A percentile compares a stretch with the other conserved stretches of the same genome.
These are phyloP conservation scores for Novumbra hubbsi DNA, from an alignment of 2,797 vertebrate species.

Conservation along the genomic window DNA sequence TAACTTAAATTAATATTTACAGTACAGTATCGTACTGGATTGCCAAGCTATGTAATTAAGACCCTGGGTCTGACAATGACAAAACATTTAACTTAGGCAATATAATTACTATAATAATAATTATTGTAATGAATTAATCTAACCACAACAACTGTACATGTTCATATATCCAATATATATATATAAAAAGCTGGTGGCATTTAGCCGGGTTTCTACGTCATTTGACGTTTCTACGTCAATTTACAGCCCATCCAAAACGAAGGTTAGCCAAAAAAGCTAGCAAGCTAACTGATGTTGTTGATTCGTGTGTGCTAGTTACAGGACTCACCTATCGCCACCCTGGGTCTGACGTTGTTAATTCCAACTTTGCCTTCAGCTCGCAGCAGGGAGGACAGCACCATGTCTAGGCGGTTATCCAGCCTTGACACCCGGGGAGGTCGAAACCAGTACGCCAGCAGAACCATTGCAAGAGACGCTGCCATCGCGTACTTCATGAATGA, in stretches of 20 bases:
- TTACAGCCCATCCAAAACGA: not conserved
- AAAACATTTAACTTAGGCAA: not conserved
- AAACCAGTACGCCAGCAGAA: conserved; percentile 75
- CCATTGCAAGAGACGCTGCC: conserved; percentile 64
- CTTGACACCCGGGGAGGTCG: conserved; percentile 57
- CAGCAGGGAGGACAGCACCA: conserved; percentile 77
- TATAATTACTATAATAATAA: no score
- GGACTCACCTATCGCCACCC: conserved; percentile 75
- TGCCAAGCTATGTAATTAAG: not conserved
- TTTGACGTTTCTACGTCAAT: not conserved
- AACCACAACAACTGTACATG: not conserved
- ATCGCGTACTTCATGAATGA: conserved; percentile 71
- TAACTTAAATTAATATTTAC: not conserved
- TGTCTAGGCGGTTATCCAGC: conserved; percentile 74
- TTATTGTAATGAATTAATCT: not conserved
- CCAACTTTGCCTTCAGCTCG: conserved; percentile 79
- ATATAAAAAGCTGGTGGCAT: not conserved
- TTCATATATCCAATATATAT: not conserved
- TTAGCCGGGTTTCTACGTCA: not conserved
- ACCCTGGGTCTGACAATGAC: not conserved
- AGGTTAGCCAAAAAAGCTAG: not conserved
- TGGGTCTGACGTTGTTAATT: conserved; percentile 64
- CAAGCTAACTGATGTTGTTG: not conserved
- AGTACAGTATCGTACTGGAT: not conserved
- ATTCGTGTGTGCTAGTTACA: not conserved